These are phyloP conservation scores for Anticlea derivata DNA, from an alignment of 2,888 invertebrate genomes.

Conservation along the genomic window DNA sequence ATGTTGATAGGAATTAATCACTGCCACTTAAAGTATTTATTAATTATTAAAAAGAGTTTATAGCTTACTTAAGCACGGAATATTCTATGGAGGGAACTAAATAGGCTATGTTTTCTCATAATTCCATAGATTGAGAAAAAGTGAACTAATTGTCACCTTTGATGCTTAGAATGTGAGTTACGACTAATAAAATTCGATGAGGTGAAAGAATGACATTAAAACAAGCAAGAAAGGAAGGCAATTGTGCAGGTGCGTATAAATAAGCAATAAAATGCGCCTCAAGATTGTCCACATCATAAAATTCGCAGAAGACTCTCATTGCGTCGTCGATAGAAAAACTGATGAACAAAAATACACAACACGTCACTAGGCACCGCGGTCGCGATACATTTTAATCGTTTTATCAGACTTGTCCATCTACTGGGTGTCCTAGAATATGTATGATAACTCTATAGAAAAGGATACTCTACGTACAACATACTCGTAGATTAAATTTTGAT, in stretches of 20 bases:
- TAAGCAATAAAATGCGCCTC: constrained; percentile 41
- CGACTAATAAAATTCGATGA: constrained; percentile 40
- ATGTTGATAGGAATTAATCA: constrained; percentile 43
- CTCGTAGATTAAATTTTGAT: too few relatives aligned
- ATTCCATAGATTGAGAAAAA: constrained; percentile 22
- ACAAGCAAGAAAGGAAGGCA: constrained; percentile 38
- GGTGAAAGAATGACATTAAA: constrained; percentile 46
- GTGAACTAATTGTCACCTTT: constrained; percentile 19
- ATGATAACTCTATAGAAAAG: too few relatives aligned
- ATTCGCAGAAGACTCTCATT: constrained; percentile 5
- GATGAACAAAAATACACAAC: constrained; percentile 19
- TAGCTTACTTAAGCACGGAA: constrained; percentile 22
- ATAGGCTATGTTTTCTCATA: constrained; percentile 25
- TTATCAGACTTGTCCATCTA: constrained; percentile 43
- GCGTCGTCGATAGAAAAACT: constrained; percentile 28
- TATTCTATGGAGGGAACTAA: constrained; percentile 18
- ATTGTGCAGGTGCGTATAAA: constrained; percentile 45
- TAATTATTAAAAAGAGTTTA: constrained; percentile 36
- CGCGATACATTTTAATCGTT: constrained; percentile 47
- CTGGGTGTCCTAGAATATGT: constrained; percentile 19
- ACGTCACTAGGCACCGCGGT: constrained; percentile 39
- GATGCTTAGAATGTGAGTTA: constrained; percentile 38
- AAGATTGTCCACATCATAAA: constrained; percentile 28
- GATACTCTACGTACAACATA: too few relatives aligned
- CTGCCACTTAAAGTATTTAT: constrained; percentile 42